phyloP scores from a whole-genome alignment of 2,113 vertebrate species.

The Antidorcas marsupialis region DNA sequence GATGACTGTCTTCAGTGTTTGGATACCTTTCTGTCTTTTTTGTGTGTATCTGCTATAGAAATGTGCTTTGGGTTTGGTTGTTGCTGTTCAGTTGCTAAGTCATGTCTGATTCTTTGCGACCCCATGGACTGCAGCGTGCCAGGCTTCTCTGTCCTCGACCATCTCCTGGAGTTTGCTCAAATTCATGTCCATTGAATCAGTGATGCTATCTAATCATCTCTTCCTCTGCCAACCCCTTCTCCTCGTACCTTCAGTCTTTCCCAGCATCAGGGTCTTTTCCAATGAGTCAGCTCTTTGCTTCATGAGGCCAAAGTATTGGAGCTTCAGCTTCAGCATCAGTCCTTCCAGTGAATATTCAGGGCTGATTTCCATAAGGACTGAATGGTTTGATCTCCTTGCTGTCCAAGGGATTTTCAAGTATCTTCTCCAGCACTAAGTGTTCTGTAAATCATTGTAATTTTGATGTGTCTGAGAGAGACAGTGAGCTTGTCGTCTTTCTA shows the following conservation, averaged over 20 bases:
- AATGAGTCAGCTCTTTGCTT: neutral
- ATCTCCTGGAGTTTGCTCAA: neutral
- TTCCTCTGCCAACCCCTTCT: neutral
- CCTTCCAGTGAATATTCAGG: neutral
- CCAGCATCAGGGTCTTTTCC: neutral
- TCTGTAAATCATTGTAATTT: neutral
- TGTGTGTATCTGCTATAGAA: neutral
- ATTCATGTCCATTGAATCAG: neutral
- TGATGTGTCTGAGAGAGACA: neutral
- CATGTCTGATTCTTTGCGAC: neutral
- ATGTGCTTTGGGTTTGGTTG: neutral
- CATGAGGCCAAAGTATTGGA: neutral
- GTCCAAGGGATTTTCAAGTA: neutral
- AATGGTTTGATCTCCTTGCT: neutral
- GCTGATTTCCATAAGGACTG: neutral
- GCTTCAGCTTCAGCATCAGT: neutral
- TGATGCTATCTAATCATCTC: neutral
- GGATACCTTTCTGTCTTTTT: neutral
- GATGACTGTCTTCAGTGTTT: neutral
- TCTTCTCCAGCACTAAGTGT: neutral
- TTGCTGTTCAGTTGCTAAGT: neutral
- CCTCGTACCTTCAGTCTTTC: neutral
- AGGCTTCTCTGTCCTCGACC: neutral
- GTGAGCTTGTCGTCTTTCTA: neutral
- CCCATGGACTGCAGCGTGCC: neutral